Evolutionary conservation across 2,888 invertebrate species (phyloP).

Genomic region (Kuschelorhynchus macadamiae): DNA sequence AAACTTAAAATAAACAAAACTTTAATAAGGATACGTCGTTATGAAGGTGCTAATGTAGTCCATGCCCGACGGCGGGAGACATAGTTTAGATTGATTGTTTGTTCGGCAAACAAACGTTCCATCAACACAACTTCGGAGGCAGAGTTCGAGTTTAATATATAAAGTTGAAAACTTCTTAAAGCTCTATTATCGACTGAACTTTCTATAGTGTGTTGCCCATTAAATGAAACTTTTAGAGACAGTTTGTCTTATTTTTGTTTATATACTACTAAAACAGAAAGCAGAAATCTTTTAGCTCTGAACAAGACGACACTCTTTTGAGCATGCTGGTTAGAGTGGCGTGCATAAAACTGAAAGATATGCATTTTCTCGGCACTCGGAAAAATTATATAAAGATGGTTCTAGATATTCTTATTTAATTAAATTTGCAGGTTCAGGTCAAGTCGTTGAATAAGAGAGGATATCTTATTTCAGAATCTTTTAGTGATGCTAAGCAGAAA

Average conservation of each 20-base stretch:
- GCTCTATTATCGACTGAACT: slow-evolving; percentile 44
- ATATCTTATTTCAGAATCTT: no score
- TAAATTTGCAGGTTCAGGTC: no score
- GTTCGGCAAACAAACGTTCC: slow-evolving; percentile 58
- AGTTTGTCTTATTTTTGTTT: slow-evolving; percentile 35
- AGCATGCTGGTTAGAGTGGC: no score
- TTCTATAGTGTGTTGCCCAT: slow-evolving; percentile 42
- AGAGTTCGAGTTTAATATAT: slow-evolving; percentile 38
- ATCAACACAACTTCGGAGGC: slow-evolving; percentile 51
- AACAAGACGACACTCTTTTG: no score
- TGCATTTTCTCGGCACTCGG: no score
- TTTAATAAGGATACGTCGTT: slow-evolving; percentile 18
- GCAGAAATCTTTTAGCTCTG: slow-evolving; percentile 17
- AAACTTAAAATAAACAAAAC: neutral
- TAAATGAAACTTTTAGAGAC: slow-evolving; percentile 33
- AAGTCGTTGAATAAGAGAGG: no score
- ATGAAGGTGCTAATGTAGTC: slow-evolving; percentile 35
- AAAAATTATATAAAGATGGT: no score
- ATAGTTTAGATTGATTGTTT: slow-evolving; percentile 35
- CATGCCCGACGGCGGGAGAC: slow-evolving; percentile 1
- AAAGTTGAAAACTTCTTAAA: slow-evolving; percentile 42
- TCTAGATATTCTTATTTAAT: no score
- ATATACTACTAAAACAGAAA: neutral
- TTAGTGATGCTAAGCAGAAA: no score
- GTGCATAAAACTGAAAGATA: no score